A percentile compares a stretch with the other conserved stretches of the same genome.
Evolutionary conservation across 2,113 vertebrate genomes (phyloP).

Genomic region (Aspidoscelis tigris): DNA sequence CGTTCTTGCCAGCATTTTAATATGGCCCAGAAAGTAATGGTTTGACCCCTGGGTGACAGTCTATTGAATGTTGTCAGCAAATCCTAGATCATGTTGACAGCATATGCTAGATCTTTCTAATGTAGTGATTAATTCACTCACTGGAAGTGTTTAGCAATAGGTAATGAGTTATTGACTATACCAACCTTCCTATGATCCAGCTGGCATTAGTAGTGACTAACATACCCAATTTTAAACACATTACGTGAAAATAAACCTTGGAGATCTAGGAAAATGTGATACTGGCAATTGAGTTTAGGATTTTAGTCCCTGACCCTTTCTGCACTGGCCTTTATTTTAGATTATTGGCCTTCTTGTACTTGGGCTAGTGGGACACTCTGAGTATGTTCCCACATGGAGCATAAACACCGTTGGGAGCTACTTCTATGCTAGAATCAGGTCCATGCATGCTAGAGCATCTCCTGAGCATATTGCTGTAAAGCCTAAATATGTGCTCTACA

Average conservation of each 20-base stretch:
- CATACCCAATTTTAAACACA: not conserved
- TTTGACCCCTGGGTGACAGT: not conserved
- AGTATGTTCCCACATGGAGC: too few relatives aligned
- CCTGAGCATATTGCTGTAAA: too few relatives aligned
- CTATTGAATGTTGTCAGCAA: not conserved
- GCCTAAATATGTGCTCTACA: too few relatives aligned
- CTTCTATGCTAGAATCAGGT: too few relatives aligned
- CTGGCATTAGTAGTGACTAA: constrained; percentile 3
- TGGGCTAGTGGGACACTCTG: too few relatives aligned
- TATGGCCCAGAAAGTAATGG: not conserved
- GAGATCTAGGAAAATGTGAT: not conserved
- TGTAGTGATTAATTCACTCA: constrained; percentile 12
- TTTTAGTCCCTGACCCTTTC: not conserved
- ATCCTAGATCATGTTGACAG: constrained; percentile 12
- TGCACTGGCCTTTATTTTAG: too few relatives aligned
- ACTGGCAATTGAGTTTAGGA: not conserved
- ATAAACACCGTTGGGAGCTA: too few relatives aligned
- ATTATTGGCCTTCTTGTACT: too few relatives aligned
- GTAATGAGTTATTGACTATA: constrained; percentile 3
- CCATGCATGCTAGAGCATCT: too few relatives aligned
- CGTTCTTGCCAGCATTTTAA: not conserved
- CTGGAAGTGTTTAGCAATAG: not conserved
- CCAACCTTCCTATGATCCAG: not conserved
- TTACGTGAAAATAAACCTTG: not conserved
- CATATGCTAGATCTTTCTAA: not conserved